Percentiles rank a stretch among this genome's conserved stretches.
Evolutionary conservation across 2,797 vertebrate genomes (phyloP).

Genomic region (Danio kyathit): DNA sequence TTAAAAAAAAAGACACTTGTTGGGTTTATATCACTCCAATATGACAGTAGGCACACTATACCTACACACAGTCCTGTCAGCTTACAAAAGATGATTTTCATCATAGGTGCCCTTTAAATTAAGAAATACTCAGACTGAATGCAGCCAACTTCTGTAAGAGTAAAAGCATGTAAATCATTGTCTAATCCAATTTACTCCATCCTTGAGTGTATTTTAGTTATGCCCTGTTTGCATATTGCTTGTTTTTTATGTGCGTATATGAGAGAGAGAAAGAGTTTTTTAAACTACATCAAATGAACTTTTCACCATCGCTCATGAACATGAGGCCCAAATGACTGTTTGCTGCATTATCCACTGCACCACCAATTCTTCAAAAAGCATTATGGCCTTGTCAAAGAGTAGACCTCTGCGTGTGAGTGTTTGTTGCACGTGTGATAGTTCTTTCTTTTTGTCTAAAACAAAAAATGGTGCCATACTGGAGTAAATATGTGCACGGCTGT

Average conservation of each 20-base stretch:
- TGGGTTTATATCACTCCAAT: no score
- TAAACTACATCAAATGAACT: not conserved
- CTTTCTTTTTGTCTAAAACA: not conserved
- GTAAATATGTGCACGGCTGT: conserved; percentile 19
- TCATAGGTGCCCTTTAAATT: no score
- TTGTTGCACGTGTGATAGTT: not conserved
- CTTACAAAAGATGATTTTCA: no score
- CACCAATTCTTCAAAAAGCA: conserved; percentile 21
- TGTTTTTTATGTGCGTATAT: not conserved
- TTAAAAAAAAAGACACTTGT: no score
- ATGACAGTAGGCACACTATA: no score
- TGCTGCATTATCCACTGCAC: conserved; percentile 23
- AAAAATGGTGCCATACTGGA: conserved; percentile 26
- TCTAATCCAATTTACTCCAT: not conserved
- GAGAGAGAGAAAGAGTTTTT: conserved; percentile 18
- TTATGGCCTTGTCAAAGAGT: conserved; percentile 20
- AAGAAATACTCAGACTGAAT: not conserved
- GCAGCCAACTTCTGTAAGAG: not conserved
- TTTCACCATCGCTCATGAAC: not conserved
- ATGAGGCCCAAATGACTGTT: conserved; percentile 13
- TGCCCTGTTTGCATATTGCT: not conserved
- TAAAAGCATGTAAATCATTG: not conserved
- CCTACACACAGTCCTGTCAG: no score
- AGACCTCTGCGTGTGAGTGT: not conserved
- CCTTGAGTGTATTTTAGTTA: not conserved